Evolutionary conservation across 35 echinoderm and acorn worm genomes (phyloP), one percentile per base, ranked within the genome.

Genomic region (Holothuria glaberrima): DNA sequence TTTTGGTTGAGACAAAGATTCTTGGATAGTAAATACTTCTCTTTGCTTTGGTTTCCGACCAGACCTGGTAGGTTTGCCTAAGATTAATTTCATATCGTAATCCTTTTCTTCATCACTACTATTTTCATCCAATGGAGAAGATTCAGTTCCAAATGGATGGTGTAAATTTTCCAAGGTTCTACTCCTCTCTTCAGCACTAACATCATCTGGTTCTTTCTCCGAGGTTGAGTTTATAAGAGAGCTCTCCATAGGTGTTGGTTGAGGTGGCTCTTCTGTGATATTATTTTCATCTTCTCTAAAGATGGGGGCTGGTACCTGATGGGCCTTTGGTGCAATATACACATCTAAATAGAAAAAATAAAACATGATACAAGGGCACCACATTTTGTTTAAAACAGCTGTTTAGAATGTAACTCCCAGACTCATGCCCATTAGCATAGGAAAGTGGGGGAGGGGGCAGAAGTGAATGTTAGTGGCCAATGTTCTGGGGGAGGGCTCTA

Each of bases 11-110:
- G 59, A 16, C 12, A 63, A 30, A 17, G 52, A 36, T 7, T 84
- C 80, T 17, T 61, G 54, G 34, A 84, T 84, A 57, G 80, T 84
- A 36, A 84, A 84, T 84, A 84, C 80, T 29, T 84, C 80, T 9
- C 59, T 36, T 21, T 82, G 80, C 22, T 63, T 84, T 4, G 80
- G 80, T 63, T 84, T 48, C 0, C 80, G 52, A 59, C 80, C 80
- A 61, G 52, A 84, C 33, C 80, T 48, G 14, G 80, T 84, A 13
- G 80, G 80, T 33, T 61, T 84, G 18, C 80, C 80, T 59, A 84
- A 56, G 20, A 84, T 84, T 0, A 27, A 20, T 5, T 84, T 46
- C 80, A 84, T 84, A 56, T 84, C 80, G 36, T 61, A 84, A 30
- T 84, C 59, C 25, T 84, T 54, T 19, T 84, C 80, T 4, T 84